phyloP scores from a whole-genome alignment of 2,113 vertebrate species.

The Catharus minimus region DNA sequence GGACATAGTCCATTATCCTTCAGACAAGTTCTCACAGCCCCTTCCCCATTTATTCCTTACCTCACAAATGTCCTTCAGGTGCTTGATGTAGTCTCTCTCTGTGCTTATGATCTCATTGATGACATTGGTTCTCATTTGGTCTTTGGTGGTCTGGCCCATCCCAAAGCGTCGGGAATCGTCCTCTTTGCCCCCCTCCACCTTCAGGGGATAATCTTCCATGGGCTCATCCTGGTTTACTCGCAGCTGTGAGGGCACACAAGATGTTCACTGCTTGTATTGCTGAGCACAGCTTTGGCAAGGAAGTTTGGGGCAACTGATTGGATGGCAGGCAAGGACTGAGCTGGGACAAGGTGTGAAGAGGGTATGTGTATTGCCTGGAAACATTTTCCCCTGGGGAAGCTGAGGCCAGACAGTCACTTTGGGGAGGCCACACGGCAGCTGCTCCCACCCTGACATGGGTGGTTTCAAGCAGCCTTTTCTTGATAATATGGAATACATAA shows the following conservation, averaged over 20 bases:
- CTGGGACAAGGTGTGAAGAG: not conserved
- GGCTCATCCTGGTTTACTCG: slow-evolving; percentile 98
- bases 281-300: not conserved
- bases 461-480: not conserved
- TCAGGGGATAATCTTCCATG: slow-evolving; percentile 81
- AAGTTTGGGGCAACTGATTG: not conserved
- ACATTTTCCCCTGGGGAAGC: not conserved
- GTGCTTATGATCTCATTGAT: slow-evolving; percentile 97
- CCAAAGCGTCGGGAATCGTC: slow-evolving; percentile 75
- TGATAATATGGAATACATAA: not conserved
- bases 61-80: slow-evolving; percentile 97
- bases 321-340: not conserved
- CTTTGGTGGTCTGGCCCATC: slow-evolving; percentile 86
- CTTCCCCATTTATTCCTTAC: slow-evolving; percentile 59
- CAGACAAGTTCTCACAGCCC: not conserved
- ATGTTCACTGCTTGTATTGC: not conserved
- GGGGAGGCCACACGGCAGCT: not conserved
- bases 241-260: slow-evolving; percentile 74
- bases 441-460: not conserved
- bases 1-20: not conserved
- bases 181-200: slow-evolving; percentile 71
- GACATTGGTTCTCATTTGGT: slow-evolving; percentile 96
- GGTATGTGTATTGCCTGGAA: accelerated
- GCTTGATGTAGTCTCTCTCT: slow-evolving; percentile 95
- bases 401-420: not conserved